phyloP scores from a whole-genome alignment of 2,797 vertebrate species.

The Gallirallus australis region DNA sequence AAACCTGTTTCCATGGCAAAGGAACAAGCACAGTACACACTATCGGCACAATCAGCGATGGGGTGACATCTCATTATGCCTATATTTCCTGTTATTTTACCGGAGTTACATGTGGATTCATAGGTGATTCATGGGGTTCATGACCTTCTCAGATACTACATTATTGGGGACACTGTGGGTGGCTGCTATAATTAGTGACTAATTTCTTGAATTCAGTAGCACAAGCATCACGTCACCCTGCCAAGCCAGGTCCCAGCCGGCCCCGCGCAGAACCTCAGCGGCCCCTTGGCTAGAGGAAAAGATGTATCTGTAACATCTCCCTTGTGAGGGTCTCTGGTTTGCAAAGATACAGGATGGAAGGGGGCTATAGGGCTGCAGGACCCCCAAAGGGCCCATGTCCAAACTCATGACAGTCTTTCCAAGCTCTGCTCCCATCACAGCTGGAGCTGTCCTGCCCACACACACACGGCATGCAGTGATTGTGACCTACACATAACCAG shows the following conservation, averaged over 20 bases:
- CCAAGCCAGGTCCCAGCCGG: neutral
- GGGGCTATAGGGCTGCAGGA: neutral
- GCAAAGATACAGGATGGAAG: neutral
- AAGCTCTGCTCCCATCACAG: neutral
- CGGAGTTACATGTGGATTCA: neutral
- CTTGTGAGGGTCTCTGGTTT: rapidly evolving
- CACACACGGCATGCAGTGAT: no score
- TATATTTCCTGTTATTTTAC: constrained; percentile 39
- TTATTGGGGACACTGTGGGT: neutral
- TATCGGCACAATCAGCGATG: neutral
- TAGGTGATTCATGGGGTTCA: neutral
- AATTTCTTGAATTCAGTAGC: neutral
- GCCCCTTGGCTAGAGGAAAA: neutral
- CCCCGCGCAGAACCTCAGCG: rapidly evolving
- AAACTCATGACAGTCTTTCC: neutral
- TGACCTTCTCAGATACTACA: neutral
- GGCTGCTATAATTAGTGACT: constrained; percentile 44
- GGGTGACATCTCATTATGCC: neutral
- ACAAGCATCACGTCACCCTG: neutral
- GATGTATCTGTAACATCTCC: neutral
- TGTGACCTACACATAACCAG: rapidly evolving
- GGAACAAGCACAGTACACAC: neutral
- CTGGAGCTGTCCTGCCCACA: neutral
- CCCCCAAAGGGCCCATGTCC: neutral
- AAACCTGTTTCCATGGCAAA: constrained; percentile 3